phyloP scores from a whole-genome alignment of 1,140 invertebrate species.

The Epicauta chinensis region DNA sequence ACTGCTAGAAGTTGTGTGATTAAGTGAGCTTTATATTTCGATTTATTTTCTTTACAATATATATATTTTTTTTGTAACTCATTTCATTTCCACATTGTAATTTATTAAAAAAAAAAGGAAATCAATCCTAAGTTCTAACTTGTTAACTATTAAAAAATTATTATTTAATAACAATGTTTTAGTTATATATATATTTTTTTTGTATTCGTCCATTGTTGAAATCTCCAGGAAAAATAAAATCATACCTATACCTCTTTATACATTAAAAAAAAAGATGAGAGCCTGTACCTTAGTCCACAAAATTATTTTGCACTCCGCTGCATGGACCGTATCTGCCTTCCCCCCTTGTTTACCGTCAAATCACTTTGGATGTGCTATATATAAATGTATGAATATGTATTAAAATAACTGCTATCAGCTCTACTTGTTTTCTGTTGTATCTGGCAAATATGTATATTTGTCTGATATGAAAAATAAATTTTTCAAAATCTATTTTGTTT shows the following conservation, averaged over 20 bases:
- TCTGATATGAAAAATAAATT: conserved; percentile 42
- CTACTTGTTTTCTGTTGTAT: conserved; percentile 45
- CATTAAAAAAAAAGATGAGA: conserved; percentile 19
- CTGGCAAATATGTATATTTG: conserved; percentile 39
- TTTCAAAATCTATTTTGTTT: conserved; percentile 34
- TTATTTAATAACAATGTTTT: conserved; percentile 43
- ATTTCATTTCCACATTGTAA: conserved; percentile 1
- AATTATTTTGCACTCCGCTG: conserved; percentile 37
- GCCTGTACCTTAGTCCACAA: conserved; percentile 29
- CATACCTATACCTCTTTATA: conserved; percentile 34
- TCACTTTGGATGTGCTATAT: conserved; percentile 47
- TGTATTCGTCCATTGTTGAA: conserved; percentile 37
- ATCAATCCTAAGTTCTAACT: conserved; percentile 36
- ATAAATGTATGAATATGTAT: conserved; percentile 47
- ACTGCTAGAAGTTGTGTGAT: conserved; percentile 37
- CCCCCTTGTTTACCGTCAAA: conserved; percentile 40
- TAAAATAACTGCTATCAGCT: conserved; percentile 45
- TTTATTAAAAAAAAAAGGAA: conserved; percentile 6
- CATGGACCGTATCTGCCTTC: conserved; percentile 33
- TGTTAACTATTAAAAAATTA: conserved; percentile 43
- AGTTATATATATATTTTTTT: conserved; percentile 33
- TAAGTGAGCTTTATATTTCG: conserved; percentile 21
- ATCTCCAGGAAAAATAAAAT: conserved; percentile 22
- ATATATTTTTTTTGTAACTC: not conserved
- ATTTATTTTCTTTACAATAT: not conserved